These are phyloP conservation scores for Cantharis rustica DNA, from an alignment of 2,888 invertebrate species.

Conservation along the genomic window DNA sequence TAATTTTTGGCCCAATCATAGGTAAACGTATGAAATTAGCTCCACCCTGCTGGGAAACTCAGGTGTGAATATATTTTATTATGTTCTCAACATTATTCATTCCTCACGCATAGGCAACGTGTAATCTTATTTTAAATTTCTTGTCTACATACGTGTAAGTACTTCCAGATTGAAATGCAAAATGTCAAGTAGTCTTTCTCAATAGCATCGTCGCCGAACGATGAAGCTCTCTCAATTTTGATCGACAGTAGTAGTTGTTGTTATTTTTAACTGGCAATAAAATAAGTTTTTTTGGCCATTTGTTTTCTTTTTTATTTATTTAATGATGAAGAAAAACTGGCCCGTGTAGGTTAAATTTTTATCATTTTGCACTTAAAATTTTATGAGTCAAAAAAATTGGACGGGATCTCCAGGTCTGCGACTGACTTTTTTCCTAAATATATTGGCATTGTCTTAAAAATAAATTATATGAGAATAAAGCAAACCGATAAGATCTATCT, in stretches of 20 bases:
- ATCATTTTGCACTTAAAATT: not conserved
- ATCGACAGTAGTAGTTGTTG: not conserved
- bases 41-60: conserved; percentile 36
- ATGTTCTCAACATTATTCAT: conserved; percentile 25
- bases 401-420: not conserved
- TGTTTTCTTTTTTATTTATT: not conserved
- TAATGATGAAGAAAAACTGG: not conserved
- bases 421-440: conserved; percentile 6
- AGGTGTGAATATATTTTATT: conserved; percentile 35
- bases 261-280: not conserved
- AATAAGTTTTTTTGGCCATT: not conserved
- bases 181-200: not conserved
- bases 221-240: not conserved
- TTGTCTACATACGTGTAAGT: not conserved
- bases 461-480: conserved; percentile 27
- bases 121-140: conserved; percentile 9
- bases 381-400: not conserved
- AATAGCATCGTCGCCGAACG: not conserved
- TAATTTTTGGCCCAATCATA: conserved; percentile 31
- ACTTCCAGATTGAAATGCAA: not conserved
- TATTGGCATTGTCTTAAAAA: conserved; percentile 21
- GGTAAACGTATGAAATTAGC: conserved; percentile 30
- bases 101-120: conserved; percentile 22
- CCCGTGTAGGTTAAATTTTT: not conserved
- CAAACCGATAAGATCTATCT: conserved; percentile 34